Percentiles rank a stretch among this genome's conserved stretches.
Evolutionary conservation across 1,140 invertebrate genomes (phyloP).

Genomic region (Triops longicaudatus): DNA sequence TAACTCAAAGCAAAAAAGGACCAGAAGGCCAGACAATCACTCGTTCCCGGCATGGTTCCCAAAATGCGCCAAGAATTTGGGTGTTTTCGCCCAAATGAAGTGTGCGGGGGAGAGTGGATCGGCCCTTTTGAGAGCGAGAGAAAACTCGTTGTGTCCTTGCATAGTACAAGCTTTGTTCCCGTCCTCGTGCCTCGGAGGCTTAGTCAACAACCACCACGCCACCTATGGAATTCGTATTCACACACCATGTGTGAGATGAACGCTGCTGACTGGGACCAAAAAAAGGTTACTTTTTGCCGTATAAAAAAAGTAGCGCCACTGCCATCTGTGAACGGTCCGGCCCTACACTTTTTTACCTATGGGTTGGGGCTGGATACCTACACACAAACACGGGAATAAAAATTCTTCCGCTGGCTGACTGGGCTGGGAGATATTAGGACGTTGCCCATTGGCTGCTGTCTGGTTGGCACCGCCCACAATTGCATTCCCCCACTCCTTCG

Average conservation of each 20-base stretch:
- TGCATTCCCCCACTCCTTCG: neutral
- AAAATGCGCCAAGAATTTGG: neutral
- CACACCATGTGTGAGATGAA: neutral
- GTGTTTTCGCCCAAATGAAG: neutral
- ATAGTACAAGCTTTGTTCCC: neutral
- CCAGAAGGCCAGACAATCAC: neutral
- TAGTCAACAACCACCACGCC: neutral
- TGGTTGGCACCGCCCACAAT: conserved; percentile 9
- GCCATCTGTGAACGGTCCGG: neutral
- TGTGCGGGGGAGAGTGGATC: neutral
- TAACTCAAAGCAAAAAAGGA: neutral
- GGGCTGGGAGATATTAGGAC: neutral
- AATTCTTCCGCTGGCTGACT: neutral
- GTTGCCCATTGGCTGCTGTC: conserved; percentile 13
- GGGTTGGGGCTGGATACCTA: neutral
- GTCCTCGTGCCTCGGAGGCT: conserved; percentile 13
- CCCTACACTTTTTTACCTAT: neutral
- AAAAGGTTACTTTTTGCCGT: too few relatives aligned
- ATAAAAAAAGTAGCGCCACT: neutral
- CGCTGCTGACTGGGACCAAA: neutral
- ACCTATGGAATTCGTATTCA: neutral
- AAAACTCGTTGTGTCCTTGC: neutral
- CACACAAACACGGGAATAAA: neutral
- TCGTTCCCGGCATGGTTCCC: neutral
- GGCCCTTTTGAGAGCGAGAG: neutral